A percentile compares a stretch with the other conserved stretches of the same genome.
Conservation (phyloP, 2,797 vertebrate genomes). For the Spatula clypeata region DNA sequence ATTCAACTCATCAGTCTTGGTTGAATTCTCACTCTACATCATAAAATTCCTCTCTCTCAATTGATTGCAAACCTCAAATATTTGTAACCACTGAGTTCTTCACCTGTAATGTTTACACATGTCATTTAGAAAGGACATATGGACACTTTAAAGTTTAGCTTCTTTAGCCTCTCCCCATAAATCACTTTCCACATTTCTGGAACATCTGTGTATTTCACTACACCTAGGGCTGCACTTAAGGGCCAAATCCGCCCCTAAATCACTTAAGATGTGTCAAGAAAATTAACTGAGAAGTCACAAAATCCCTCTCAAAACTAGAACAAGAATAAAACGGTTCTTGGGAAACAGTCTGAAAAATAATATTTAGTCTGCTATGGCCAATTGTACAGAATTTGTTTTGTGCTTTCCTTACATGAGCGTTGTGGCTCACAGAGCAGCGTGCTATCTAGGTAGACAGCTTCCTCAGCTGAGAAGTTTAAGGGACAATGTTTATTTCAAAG, state of each 20-base stretch:
- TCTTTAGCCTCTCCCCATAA: not conserved
- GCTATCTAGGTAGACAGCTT: not conserved
- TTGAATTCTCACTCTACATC: not conserved
- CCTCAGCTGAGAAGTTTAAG: not conserved
- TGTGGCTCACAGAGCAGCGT: not conserved
- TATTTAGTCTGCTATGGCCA: not conserved
- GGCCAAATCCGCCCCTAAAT: not conserved
- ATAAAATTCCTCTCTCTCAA: conserved; percentile 5
- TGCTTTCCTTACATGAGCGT: not conserved
- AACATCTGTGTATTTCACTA: not conserved
- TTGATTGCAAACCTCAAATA: conserved; percentile 13
- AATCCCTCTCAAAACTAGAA: not conserved
- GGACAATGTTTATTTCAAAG: not conserved
- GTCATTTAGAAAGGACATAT: not conserved
- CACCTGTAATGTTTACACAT: not conserved
- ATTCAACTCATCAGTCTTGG: not conserved
- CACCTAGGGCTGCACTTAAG: not conserved
- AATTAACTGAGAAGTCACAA: not conserved
- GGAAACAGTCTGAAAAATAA: not conserved
- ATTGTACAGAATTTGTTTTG: not conserved
- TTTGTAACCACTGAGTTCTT: conserved; percentile 9
- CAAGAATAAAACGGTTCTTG: not conserved
- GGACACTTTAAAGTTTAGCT: not conserved
- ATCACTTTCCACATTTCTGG: not conserved
- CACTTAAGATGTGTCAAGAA: not conserved